Base-by-base conservation (phyloP, 1,140 invertebrate species). In the Apolygus lucorum region DNA sequence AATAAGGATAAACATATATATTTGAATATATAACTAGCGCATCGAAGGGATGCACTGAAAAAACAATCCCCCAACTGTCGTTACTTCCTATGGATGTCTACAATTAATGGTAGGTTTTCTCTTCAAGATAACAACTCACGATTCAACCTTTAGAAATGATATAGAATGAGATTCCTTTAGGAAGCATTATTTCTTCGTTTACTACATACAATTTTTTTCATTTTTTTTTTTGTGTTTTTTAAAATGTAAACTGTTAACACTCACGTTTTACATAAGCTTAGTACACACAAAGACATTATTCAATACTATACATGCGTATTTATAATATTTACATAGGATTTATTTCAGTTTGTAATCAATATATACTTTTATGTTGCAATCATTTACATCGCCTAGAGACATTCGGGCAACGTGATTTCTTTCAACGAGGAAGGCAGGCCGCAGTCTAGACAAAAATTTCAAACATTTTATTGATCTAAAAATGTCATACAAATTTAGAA, bases 81-180 rank as follows among this genome's bases (percentile, higher is more conserved):
- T 25, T 24, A 11, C 54, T 27, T 63, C 63, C 29, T 42, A 42
- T 42, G 34, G 34, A 42, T 42, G 34, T n/a, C 34, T 42, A 42
- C 34, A 42, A 42, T 59, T 68, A 68, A 68, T 68, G 54, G 29
- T 62, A 68, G 49, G 59, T 59, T 26, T 28, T 49, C 28, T 28
- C 28, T 54, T 64, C 26, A 64, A 21, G 52, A 70, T 26, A 29
- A 66, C 59, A 65, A 52, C 52, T 70, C 28, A 52, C 21, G 65
- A 64, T n/a, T 54, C 28, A 34, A 49, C n/a, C 22, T 49, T n/a
- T 34, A 49, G 59, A 64, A 54, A 62, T 64, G 64, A 67, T 52
- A 68, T 26, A 26, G 63, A 65, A 59, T 63, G 68, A 71, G 70
- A 71, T 71, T 71, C 70, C 62, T 72, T 69, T 59, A 72, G 72